A percentile compares a stretch with the other conserved stretches of the same genome.
These are phyloP conservation scores for Pseudotriccus pelzelni DNA, from an alignment of 2,797 vertebrate species.

Conservation along the genomic window DNA sequence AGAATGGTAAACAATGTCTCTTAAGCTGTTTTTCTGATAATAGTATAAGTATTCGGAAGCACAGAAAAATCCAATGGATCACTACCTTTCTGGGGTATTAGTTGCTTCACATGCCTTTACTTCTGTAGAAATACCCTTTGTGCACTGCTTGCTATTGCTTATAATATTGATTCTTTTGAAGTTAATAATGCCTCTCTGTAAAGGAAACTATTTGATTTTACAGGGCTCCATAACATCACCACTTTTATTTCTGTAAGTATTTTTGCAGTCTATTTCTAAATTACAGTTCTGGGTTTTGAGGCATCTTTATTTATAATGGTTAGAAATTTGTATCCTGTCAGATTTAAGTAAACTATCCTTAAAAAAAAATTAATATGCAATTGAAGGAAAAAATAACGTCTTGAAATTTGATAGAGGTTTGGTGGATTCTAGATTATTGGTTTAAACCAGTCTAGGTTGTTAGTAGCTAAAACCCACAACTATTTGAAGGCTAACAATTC, in stretches of 20 bases:
- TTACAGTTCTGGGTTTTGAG: background rate
- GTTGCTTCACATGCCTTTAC: background rate
- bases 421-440: background rate
- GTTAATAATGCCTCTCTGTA: background rate
- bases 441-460: background rate
- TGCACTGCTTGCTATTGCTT: background rate
- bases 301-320: background rate
- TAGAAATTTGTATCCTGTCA: background rate
- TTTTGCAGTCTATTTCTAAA: background rate
- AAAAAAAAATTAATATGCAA: background rate
- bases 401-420: background rate
- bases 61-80: background rate
- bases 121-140: background rate
- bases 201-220: constrained; percentile 34
- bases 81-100: background rate
- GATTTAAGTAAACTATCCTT: background rate
- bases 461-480: background rate
- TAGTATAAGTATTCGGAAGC: background rate
- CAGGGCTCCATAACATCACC: constrained; percentile 49
- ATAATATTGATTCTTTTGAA: background rate
- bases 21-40: background rate
- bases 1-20: background rate
- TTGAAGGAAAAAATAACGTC: background rate
- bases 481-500: background rate
- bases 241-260: constrained; percentile 67